Evolutionary conservation across 2,888 invertebrate species (phyloP), one percentile per base, ranked within the genome.

Genomic region (Caenorhabditis auriculariae): DNA sequence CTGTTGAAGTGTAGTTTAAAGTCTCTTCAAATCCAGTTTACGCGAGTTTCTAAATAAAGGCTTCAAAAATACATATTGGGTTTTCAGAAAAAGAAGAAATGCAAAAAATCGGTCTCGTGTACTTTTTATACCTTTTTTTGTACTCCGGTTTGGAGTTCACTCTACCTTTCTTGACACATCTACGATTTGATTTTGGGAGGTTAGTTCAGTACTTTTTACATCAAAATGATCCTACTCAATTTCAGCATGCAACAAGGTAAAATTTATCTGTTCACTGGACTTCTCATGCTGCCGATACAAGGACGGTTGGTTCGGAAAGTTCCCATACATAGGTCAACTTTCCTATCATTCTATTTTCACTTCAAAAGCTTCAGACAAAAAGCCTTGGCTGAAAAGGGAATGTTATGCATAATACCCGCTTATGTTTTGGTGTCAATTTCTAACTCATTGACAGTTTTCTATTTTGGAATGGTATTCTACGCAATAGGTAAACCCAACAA

Each of bases 121-220:
- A 86, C 74, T 96, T 96, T 83, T 83, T 92, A 9, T 96, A 93
- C 84, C 85, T 95, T 65, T 92, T 95, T 82, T 86, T 93, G 60
- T 95, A 93, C 83, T 94, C 95, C 51, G 96, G 95, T 2, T 85
- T 98, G 55, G 96, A 98, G 84, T 98, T 95, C 82, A 96, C 96
- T 0, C 85, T 98, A 32, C 93, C 95, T 51, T 98, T 98, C 85
- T 86, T 96, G 45, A 93, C 93, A 52, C 94, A 94, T 85, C 89
- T 91, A 77, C 87, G 89, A 37, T 94, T 95, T 82, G 87, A 88
- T 49, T 95, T 91, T 82, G 89, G 88, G 66, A 85, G 84, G 85
- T 84, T 72, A 61, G 68, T 51, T 12, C 3, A 2, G 21, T 27
- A 47, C 19, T 44, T 17, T 29, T 9, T 29, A 45, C 9, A 27